Evolutionary conservation across 2,797 vertebrate species (phyloP), one percentile per base, ranked within the genome.

Genomic region (Thaleichthys pacificus): DNA sequence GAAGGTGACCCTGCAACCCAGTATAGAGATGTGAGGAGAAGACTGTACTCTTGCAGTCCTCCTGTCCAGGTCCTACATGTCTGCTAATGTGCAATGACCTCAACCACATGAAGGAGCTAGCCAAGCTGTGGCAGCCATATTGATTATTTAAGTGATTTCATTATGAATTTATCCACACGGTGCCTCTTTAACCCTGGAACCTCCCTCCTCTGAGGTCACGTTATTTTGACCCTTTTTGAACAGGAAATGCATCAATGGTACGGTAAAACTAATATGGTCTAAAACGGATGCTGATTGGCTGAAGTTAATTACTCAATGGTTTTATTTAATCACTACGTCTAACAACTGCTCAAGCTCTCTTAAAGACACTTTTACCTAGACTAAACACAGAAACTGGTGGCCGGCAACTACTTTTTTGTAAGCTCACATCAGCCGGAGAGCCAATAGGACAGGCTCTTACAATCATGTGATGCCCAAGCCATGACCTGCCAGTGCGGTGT

Each of bases 101-200:
- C 73, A 78, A 74, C 19, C 38, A 47, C 14, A 7, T 56, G 51
- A 56, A 56, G 24, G 42, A 51, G 12, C 19, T 24, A 2, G 64
- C n/a, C 80, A 85, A 81, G 86, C 84, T 82, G 84, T 78, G 87
- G 78, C 12, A 72, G 17, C 28, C 19, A 21, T 77, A 87, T 89
- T 54, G 82, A 89, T 89, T 68, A 30, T 68, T 81, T 78, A 80
- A 86, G 70, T 85, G 80, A 78, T 75, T 87, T 76, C 65, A 60
- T n/a, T 30, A 17, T 3, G 58, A 82, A 75, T 74, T 54, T 66
- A 11, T 22, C 73, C 61, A 77, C 80, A 72, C 77, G 61, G 74
- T 21, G 69, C 72, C 75, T 84, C 71, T 61, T 74, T 84, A 70
- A 77, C 80, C 78, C 72, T 70, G 61, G 67, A 21, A 5, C 17